A percentile compares a stretch with the other conserved stretches of the same genome.
These are phyloP conservation scores for Euclidia mi DNA, from an alignment of 2,888 invertebrate genomes.

Conservation along the genomic window DNA sequence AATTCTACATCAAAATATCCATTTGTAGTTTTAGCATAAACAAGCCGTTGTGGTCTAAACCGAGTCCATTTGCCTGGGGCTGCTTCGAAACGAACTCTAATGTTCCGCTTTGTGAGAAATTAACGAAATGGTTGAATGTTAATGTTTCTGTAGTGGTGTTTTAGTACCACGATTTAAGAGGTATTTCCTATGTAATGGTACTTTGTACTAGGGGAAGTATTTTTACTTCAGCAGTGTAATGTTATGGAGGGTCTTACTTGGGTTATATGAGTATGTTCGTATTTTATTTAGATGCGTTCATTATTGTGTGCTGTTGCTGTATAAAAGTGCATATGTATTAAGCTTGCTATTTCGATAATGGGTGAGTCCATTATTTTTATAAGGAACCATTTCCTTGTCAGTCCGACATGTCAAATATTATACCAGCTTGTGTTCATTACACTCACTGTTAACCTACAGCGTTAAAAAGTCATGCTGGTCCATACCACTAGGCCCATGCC, in stretches of 20 bases:
- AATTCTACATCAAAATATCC: conserved; percentile 64
- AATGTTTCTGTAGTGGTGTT: conserved; percentile 49
- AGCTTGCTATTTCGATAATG: no score
- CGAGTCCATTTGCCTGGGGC: conserved; percentile 77
- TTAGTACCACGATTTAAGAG: conserved; percentile 52
- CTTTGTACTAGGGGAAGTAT: conserved; percentile 37
- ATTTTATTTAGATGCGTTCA: conserved; percentile 6
- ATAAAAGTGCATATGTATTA: no score
- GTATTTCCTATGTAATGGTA: conserved; percentile 46
- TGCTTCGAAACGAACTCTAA: conserved; percentile 63
- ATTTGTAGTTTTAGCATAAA: conserved; percentile 73
- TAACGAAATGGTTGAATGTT: conserved; percentile 72
- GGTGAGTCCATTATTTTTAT: no score
- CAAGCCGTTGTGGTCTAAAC: conserved; percentile 73
- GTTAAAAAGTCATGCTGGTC: no score
- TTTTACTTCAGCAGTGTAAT: conserved; percentile 33
- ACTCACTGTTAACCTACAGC: no score
- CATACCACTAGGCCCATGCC: no score
- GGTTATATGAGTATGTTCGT: conserved; percentile 5
- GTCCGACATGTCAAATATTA: no score
- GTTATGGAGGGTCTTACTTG: conserved; percentile 24
- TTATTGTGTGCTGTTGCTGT: no score
- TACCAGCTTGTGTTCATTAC: no score
- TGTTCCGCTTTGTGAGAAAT: conserved; percentile 73
- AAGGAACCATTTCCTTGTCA: no score